Conservation (phyloP, 2,888 invertebrate species). For the Lamellibrachia satsuma region DNA sequence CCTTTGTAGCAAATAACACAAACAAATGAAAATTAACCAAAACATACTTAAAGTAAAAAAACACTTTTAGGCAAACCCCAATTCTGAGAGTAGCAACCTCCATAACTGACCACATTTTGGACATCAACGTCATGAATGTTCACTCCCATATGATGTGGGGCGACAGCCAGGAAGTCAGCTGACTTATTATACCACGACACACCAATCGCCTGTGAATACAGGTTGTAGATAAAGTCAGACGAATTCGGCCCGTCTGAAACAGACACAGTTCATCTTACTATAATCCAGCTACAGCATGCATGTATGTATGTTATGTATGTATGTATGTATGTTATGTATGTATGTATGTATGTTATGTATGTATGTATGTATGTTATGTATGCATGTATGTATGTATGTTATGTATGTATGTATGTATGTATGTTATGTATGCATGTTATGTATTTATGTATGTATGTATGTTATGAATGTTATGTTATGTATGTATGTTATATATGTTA, state of each 20-base stretch:
- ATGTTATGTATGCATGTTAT: too few species aligned
- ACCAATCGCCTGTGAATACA: not conserved
- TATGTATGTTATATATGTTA: too few species aligned
- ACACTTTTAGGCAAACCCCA: not conserved
- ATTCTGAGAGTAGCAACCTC: not conserved
- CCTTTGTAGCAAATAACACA: not conserved
- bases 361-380: too few species aligned
- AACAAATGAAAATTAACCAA: not conserved
- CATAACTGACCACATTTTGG: not conserved
- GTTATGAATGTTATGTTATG: too few species aligned
- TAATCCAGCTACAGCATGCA: not conserved
- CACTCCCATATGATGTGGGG: slow-evolving; percentile 37
- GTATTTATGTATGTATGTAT: too few species aligned
- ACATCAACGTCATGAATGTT: slow-evolving; percentile 21
- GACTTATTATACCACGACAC: not conserved
- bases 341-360: too few species aligned
- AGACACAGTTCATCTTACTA: not conserved
- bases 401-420: too few species aligned
- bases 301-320: not conserved
- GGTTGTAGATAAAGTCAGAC: not conserved
- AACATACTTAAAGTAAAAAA: not conserved
- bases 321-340: not conserved
- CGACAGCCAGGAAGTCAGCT: slow-evolving; percentile 27
- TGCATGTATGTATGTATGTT: too few species aligned
- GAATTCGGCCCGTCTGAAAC: slow-evolving; percentile 6